Base-by-base conservation (phyloP, 1,140 invertebrate genomes). In the Elymnias hypermnestra region DNA sequence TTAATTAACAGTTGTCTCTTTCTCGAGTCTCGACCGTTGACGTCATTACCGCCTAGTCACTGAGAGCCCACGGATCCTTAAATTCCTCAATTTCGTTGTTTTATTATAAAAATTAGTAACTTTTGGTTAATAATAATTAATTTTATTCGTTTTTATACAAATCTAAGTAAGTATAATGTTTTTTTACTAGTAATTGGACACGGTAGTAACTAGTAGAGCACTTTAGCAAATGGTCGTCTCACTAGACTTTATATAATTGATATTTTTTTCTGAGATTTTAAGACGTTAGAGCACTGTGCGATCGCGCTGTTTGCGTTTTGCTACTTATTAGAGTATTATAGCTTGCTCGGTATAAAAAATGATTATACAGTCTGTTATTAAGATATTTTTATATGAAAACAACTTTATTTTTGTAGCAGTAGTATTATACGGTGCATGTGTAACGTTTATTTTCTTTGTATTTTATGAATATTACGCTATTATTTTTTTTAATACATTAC, bases 21-120 rank as follows among this genome's bases (percentile, higher is more conserved):
- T 63, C 58, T 57, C 47, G 55, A 66, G 53, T 63, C 58, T 57
- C 47, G 57, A 66, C 61, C 58, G 62, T 58, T 65, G 56, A 72
- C 64, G 67, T 79, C 70, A 74, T 70, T 71, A 85, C 82, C 82
- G 82, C 82, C 82, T 85, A 85, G 82, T 85, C 79, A 82, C 82
- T 85, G 82, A 79, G 75, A 83, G 61, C 73, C 78, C 72, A 72
- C 73, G 68, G 63, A 77, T 59, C 64, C 70, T 70, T 70, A 65
- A 69, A 69, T 72, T 81, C 65, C 67, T 71, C 65, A 64, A 54
- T 63, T 65, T 58, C 65, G 73, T 81, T 82, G 61, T 77, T 72
- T 67, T 63, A 51, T 69, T 73, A 70, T 77, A 69, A 67, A 68
- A 52, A 68, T 72, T 74, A 82, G 65, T 81, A 72, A 74, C 71